Evolutionary conservation across 2,113 vertebrate genomes (phyloP).

Genomic region (Turdus rufiventris): DNA sequence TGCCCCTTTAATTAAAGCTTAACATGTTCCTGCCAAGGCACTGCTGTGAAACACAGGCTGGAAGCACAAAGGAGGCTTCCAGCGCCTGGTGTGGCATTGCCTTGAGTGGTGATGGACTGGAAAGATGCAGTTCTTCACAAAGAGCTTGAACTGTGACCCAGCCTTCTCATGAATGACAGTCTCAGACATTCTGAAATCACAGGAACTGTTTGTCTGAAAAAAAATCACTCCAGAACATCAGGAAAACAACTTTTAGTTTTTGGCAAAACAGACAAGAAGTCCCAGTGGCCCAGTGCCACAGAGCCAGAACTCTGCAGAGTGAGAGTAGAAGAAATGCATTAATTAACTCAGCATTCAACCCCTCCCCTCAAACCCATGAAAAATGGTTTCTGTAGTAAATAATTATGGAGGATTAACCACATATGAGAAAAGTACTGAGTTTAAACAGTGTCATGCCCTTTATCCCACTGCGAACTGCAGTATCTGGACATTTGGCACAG

Average conservation of each 20-base stretch:
- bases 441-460: background rate
- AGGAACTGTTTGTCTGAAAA: background rate
- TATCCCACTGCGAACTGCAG: background rate
- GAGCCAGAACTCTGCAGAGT: background rate
- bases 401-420: background rate
- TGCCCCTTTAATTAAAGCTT: background rate
- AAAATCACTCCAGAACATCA: background rate
- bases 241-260: background rate
- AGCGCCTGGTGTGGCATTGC: background rate
- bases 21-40: background rate
- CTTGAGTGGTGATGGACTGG: background rate
- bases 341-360: background rate
- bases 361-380: background rate
- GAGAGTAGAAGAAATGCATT: background rate
- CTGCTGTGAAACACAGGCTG: background rate
- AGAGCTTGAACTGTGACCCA: background rate
- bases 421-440: background rate
- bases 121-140: background rate
- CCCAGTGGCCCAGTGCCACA: background rate
- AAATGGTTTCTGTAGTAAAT: background rate
- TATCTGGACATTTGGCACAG: background rate
- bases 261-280: background rate
- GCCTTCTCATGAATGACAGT: background rate
- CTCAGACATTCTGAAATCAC: background rate
- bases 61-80: background rate